Evolutionary conservation across 2,888 invertebrate genomes (phyloP).

Genomic region (Stictocephala bisonia): DNA sequence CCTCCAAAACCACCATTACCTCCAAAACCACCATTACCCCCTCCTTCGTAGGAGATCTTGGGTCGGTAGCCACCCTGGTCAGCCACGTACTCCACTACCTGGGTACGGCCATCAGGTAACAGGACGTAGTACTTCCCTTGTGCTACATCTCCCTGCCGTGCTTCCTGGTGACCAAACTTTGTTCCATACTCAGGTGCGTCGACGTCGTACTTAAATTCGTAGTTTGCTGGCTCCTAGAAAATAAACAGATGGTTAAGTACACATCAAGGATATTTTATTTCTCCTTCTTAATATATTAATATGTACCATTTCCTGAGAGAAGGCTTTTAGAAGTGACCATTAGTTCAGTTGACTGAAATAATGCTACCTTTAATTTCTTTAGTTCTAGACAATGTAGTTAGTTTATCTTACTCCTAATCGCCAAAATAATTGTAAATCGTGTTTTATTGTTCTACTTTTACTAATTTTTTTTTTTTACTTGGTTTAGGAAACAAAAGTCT

Average conservation of each 20-base stretch:
- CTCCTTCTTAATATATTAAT: not conserved
- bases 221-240: slow-evolving; percentile 82
- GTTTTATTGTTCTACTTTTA: no score
- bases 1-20: slow-evolving; percentile 56
- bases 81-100: slow-evolving; percentile 83
- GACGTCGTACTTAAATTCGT: slow-evolving; percentile 88
- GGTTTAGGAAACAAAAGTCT: no score
- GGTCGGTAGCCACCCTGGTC: slow-evolving; percentile 86
- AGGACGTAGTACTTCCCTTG: slow-evolving; percentile 88
- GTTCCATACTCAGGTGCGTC: slow-evolving; percentile 82
- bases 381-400: no score
- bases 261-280: not conserved
- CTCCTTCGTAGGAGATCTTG: slow-evolving; percentile 81
- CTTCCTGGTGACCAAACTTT: slow-evolving; percentile 86
- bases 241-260: no score
- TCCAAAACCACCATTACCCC: slow-evolving; percentile 57
- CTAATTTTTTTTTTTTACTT: no score
- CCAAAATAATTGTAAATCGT: not conserved
- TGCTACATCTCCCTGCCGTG: slow-evolving; percentile 83
- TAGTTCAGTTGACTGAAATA: no score
- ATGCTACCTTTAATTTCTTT: no score
- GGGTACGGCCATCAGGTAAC: slow-evolving; percentile 87
- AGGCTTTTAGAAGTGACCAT: not conserved
- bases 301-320: not conserved
- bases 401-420: not conserved